Evolutionary conservation across 2,888 invertebrate genomes (phyloP), one percentile per base, ranked within the genome.

Genomic region (Drosophila colorata): DNA sequence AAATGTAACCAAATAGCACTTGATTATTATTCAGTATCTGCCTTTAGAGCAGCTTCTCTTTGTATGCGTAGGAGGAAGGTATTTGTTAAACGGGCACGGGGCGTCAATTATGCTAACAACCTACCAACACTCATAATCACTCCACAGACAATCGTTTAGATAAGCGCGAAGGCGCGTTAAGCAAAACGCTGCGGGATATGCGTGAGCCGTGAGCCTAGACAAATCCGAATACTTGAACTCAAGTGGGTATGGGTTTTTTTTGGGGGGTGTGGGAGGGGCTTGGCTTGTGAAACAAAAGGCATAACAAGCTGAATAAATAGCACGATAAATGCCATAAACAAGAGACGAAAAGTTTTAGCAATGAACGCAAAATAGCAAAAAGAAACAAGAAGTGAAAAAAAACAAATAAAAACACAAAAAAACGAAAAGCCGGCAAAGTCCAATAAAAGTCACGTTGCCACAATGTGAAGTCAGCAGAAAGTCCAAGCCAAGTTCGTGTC

Each of bases 81-180:
- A 46, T 71, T 80, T 61, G 63, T 69, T 65, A 68, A 78, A 75
- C 46, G 78, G 79, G 68, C 85, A 71, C 74, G 69, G 88, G 84
- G 89, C 86, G 89, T 86, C 89, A 89, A 86, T 86, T 86, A 86
- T 86, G 88, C 88, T 87, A 89, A 89, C 86, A 86, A 89, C 74
- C 86, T 78, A 75, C 69, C 58, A 82, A 89, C 89, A 87, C 88
- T 86, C 89, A 89, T 87, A 87, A 87, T 87, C 87, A 87, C 87
- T 87, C 87, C 89, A 87, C 89, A 87, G 87, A 89, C 87, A 89
- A 88, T 87, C 89, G 81, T 87, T 87, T 89, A 89, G 88, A 87
- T 87, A 87, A 89, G 87, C 66, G 65, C 61, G 48, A 70, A 71
- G 84, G 79, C 75, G 81, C 88, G 88, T 85, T 89, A 87, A 80